These are phyloP conservation scores for Eospalax fontanierii DNA, from an alignment of 2,797 vertebrate genomes.

Conservation along the genomic window DNA sequence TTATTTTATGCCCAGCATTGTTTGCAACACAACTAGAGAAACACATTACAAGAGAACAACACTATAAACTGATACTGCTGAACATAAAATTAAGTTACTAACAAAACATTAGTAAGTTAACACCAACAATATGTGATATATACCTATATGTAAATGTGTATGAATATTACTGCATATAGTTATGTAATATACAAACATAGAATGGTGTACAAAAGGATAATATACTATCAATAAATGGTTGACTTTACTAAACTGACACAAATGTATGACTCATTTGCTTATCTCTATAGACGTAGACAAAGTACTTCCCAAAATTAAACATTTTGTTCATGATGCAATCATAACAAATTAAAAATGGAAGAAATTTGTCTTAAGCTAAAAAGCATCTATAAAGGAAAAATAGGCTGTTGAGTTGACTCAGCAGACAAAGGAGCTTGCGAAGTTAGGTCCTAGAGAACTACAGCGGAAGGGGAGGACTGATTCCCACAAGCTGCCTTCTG, in stretches of 20 bases:
- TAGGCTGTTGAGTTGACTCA: neutral
- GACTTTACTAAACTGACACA: neutral
- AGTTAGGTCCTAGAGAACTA: neutral
- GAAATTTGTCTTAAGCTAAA: neutral
- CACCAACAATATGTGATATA: neutral
- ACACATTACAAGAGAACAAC: neutral
- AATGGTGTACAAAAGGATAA: neutral
- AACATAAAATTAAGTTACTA: neutral
- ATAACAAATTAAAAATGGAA: neutral
- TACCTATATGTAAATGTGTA: neutral
- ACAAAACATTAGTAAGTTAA: conserved; percentile 42
- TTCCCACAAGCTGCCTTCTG: neutral
- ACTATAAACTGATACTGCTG: neutral
- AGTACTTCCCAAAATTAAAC: conserved; percentile 12
- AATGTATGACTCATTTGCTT: neutral
- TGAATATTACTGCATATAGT: neutral
- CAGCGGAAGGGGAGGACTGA: neutral
- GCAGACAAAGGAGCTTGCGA: neutral
- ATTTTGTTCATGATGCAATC: neutral
- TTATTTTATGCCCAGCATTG: neutral
- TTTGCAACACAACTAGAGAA: neutral
- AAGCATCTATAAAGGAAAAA: neutral
- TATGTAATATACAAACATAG: neutral
- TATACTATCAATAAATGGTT: neutral
- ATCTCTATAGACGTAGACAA: neutral